These are phyloP conservation scores for Crotalus helleri DNA, from an alignment of 2,113 vertebrate species.

Conservation along the genomic window DNA sequence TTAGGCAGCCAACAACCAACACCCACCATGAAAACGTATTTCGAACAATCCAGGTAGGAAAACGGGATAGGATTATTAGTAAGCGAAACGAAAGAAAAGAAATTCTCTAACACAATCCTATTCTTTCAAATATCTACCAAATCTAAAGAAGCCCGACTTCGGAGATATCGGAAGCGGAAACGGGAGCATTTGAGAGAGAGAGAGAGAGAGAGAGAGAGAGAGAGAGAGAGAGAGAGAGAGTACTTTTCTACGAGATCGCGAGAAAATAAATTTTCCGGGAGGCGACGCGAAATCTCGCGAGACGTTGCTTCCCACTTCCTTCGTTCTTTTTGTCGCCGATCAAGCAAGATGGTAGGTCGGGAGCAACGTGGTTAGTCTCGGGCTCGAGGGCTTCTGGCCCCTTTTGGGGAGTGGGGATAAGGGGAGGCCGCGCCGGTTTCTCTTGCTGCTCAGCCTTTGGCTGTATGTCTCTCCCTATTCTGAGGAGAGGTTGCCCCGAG, in stretches of 20 bases:
- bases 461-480: too few relatives aligned
- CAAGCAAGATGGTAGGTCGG: conserved; percentile 43
- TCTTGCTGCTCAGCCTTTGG: neutral
- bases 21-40: neutral
- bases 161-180: neutral
- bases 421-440: neutral
- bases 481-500: neutral
- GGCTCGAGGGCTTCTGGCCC: too few relatives aligned
- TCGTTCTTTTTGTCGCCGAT: neutral
- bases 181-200: neutral
- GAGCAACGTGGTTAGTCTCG: rapidly evolving
- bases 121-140: neutral
- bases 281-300: neutral
- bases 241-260: conserved; percentile 4
- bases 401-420: rapidly evolving
- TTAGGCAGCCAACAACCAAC: neutral
- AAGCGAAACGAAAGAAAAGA: neutral
- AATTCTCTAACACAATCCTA: neutral
- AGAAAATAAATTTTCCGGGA: neutral
- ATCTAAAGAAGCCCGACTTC: neutral
- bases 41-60: neutral
- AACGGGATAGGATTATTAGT: neutral
- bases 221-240: neutral
- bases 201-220: too few relatives aligned
- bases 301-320: rapidly evolving